Percentiles rank a stretch among this genome's conserved stretches.
Evolutionary conservation across 2,113 vertebrate genomes (phyloP).

Genomic region (Numenius arquata): DNA sequence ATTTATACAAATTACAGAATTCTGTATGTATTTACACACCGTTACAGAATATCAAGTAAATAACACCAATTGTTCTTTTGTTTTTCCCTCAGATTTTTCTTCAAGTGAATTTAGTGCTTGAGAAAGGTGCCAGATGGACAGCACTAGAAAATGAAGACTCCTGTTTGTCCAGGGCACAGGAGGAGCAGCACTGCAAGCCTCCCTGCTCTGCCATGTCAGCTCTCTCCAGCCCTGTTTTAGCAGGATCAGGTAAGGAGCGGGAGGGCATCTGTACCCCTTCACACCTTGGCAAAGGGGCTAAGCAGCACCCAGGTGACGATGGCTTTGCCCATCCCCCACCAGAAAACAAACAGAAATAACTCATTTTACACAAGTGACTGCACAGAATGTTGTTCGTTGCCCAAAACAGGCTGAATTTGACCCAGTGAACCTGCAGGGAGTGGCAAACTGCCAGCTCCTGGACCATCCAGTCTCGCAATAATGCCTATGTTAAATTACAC

Average conservation of each 20-base stretch:
- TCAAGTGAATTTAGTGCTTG: slow-evolving; percentile 20
- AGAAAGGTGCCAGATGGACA: slow-evolving; percentile 54
- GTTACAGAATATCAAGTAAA: slow-evolving; percentile 69
- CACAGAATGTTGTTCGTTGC: slow-evolving; percentile 9
- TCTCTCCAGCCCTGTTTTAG: neutral
- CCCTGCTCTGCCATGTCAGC: neutral
- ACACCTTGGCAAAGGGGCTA: neutral
- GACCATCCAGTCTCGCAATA: slow-evolving; percentile 34
- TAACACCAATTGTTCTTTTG: slow-evolving; percentile 1
- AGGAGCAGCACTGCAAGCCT: neutral
- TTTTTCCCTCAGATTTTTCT: slow-evolving; percentile 7
- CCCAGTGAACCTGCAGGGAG: slow-evolving; percentile 7
- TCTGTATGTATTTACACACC: slow-evolving; percentile 73
- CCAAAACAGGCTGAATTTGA: slow-evolving; percentile 1
- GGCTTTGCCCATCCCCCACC: neutral
- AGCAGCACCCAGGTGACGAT: neutral
- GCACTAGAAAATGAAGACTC: slow-evolving; percentile 37
- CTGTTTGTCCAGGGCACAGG: slow-evolving; percentile 12
- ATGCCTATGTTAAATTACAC: slow-evolving; percentile 62
- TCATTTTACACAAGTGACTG: slow-evolving; percentile 18
- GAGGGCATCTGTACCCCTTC: neutral
- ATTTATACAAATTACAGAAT: slow-evolving; percentile 77
- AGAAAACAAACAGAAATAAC: slow-evolving; percentile 24
- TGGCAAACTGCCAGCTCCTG: neutral
- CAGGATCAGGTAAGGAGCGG: slow-evolving; percentile 5